Percentiles rank a stretch among this genome's conserved stretches.
phyloP scores from a whole-genome alignment of 2,113 vertebrate species.

The Puma concolor region DNA sequence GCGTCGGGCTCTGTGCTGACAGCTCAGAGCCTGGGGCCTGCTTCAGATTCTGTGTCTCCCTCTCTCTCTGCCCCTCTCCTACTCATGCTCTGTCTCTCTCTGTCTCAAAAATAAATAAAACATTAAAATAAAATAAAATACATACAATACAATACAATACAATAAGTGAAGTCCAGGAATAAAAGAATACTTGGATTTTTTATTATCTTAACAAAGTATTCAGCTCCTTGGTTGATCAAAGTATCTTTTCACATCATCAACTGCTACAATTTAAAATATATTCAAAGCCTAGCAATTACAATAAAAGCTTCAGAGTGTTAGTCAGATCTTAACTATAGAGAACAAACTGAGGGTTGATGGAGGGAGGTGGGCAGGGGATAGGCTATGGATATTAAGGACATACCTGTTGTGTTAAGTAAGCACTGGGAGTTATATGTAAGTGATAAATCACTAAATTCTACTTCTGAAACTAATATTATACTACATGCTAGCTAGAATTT shows the following conservation, averaged over 20 bases:
- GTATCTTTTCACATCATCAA: not conserved
- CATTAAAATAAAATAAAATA: too few species aligned
- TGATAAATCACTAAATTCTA: not conserved
- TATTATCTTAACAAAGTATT: not conserved
- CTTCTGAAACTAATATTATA: not conserved
- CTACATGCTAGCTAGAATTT: not conserved
- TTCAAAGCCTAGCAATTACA: not conserved
- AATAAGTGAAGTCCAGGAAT: not conserved
- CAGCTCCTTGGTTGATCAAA: not conserved
- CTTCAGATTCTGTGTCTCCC: too few species aligned
- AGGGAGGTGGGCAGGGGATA: not conserved
- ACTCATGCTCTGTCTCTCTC: too few species aligned
- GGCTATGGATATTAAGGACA: not conserved
- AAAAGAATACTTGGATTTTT: not conserved
- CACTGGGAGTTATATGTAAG: not conserved
- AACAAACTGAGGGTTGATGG: not conserved
- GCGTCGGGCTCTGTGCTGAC: too few species aligned
- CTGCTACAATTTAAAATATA: not conserved
- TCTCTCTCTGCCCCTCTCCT: too few species aligned
- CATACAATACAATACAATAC: too few species aligned
- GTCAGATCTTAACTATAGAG: not conserved
- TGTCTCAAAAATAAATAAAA: too few species aligned
- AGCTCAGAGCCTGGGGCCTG: too few species aligned
- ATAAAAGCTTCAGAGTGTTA: not conserved
- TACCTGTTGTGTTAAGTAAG: not conserved